These are phyloP conservation scores for Syngnathoides biaculeatus DNA, from an alignment of 2,113 vertebrate species.

Conservation along the genomic window DNA sequence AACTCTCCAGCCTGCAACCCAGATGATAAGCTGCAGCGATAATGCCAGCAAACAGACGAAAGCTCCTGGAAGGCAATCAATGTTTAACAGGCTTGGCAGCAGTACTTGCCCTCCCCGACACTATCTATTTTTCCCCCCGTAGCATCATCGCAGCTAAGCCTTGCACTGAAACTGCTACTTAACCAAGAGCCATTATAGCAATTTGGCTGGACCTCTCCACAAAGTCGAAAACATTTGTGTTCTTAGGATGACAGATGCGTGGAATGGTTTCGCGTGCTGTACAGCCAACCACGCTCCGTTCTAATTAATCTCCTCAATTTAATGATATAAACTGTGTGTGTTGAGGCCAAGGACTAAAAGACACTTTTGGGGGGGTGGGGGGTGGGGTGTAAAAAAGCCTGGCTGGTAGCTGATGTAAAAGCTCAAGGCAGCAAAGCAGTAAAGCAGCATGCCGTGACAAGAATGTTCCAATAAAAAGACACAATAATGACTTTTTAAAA, in stretches of 20 bases:
- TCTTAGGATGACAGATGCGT: constrained; percentile 33
- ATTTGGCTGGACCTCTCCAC: constrained; percentile 19
- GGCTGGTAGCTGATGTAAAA: constrained; percentile 48
- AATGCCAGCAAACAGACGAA: constrained; percentile 41
- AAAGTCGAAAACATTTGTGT: constrained; percentile 32
- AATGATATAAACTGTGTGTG: constrained; percentile 38
- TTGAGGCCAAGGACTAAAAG: constrained; percentile 17
- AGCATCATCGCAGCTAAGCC: constrained; percentile 11
- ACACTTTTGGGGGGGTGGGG: no score
- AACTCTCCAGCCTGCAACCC: constrained; percentile 47
- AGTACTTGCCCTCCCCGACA: constrained; percentile 7
- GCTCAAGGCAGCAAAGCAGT: constrained; percentile 24
- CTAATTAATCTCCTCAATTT: constrained; percentile 45
- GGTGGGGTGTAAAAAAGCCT: constrained; percentile 21
- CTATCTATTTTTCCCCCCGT: constrained; percentile 9
- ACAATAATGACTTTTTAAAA: not conserved
- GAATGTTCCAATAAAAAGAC: not conserved
- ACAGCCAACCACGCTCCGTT: constrained; percentile 37
- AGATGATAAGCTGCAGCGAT: constrained; percentile 55
- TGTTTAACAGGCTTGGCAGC: constrained; percentile 48
- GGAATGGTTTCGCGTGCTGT: constrained; percentile 45
- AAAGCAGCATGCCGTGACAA: not conserved
- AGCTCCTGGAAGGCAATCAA: constrained; percentile 43
- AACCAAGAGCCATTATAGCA: constrained; percentile 24
- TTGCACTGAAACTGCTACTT: constrained; percentile 29